Conservation (phyloP, 2,797 vertebrate species). For the Enteromius fasciolatus region DNA sequence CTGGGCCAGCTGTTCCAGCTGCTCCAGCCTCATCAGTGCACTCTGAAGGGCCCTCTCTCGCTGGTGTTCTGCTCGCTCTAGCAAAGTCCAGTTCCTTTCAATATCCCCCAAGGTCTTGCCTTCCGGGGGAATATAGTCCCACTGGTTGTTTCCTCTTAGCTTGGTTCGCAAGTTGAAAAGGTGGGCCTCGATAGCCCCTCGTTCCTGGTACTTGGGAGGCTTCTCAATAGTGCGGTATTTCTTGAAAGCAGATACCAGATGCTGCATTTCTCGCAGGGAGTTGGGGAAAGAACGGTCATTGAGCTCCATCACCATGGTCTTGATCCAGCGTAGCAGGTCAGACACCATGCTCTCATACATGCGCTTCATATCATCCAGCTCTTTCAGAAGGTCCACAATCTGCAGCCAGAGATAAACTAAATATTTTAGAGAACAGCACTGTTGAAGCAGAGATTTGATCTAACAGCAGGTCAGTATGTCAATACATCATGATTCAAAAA, state of each 20-base stretch:
- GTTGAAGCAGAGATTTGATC: background rate
- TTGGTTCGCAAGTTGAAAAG: constrained; percentile 86
- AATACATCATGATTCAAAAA: background rate
- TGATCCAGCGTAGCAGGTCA: constrained; percentile 85
- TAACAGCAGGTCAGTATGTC: background rate
- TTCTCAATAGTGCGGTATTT: constrained; percentile 86
- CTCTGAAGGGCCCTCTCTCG: constrained; percentile 80
- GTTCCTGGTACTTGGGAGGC: constrained; percentile 87
- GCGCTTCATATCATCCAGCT: constrained; percentile 80
- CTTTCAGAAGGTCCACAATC: constrained; percentile 84
- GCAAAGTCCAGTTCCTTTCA: constrained; percentile 80
- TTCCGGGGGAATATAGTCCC: constrained; percentile 81
- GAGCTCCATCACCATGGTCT: constrained; percentile 79
- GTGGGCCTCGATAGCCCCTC: constrained; percentile 84
- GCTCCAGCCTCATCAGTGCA: constrained; percentile 82
- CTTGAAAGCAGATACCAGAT: constrained; percentile 83
- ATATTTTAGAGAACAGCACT: background rate
- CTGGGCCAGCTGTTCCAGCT: constrained; percentile 84
- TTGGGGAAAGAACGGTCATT: constrained; percentile 83
- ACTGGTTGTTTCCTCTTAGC: constrained; percentile 84
- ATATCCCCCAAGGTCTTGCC: constrained; percentile 81
- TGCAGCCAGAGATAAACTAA: constrained; percentile 57
- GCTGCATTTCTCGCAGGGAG: constrained; percentile 81
- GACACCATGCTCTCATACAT: constrained; percentile 82
- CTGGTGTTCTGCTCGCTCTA: constrained; percentile 85